A percentile compares a stretch with the other conserved stretches of the same genome.
Evolutionary conservation across 2,113 vertebrate species (phyloP).

Genomic region (Albula glossodonta): DNA sequence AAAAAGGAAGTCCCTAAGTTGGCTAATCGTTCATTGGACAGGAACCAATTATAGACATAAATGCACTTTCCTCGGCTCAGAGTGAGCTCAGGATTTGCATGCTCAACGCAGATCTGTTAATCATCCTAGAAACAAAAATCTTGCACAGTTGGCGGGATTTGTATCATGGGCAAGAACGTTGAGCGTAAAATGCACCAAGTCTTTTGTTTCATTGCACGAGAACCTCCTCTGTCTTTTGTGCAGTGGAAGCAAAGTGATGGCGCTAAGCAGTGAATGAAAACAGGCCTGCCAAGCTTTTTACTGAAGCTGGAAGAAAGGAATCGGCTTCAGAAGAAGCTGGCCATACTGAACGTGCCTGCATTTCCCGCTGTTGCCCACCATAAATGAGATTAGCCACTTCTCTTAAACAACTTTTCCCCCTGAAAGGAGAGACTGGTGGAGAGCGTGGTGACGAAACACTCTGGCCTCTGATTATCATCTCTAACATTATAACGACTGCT

Average conservation of each 20-base stretch:
- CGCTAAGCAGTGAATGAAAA: neutral
- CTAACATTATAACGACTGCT: neutral
- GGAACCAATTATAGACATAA: conserved; percentile 15
- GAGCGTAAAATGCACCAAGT: neutral
- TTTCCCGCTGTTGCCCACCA: neutral
- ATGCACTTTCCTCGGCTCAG: neutral
- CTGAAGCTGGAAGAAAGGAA: neutral
- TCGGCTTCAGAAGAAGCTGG: neutral
- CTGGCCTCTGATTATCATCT: neutral
- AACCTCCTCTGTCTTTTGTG: neutral
- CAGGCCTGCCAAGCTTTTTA: neutral
- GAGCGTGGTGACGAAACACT: neutral
- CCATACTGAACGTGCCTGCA: neutral
- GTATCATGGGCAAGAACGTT: neutral
- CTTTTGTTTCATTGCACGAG: neutral
- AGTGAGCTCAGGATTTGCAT: neutral
- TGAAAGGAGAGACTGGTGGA: neutral
- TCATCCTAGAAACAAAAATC: neutral
- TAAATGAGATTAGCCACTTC: neutral
- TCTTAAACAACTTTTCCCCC: neutral
- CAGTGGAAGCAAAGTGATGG: neutral
- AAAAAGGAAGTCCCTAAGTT: neutral
- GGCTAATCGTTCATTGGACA: neutral
- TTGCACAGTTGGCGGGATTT: neutral
- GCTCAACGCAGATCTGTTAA: neutral